These are phyloP conservation scores for Daphoenositta chrysoptera DNA, from an alignment of 2,113 vertebrate genomes.

Conservation along the genomic window DNA sequence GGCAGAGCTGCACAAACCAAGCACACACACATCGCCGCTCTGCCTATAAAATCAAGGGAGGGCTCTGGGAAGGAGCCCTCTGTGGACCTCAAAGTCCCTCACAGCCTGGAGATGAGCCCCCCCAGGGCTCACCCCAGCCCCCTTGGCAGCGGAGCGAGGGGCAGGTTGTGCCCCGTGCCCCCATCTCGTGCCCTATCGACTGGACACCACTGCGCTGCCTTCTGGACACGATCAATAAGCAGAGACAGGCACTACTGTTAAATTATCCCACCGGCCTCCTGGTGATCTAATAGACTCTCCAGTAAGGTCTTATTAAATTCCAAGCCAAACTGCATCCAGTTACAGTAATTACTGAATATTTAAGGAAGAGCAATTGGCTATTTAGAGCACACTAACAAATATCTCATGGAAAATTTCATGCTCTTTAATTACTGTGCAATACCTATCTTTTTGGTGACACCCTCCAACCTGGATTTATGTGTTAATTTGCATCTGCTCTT, in stretches of 20 bases:
- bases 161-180: accelerated
- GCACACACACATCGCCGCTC: background rate
- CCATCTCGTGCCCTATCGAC: background rate
- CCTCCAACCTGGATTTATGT: constrained; percentile 39
- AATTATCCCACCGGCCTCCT: background rate
- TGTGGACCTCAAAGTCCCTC: background rate
- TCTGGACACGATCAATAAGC: background rate
- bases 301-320: constrained; percentile 53
- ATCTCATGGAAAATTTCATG: constrained; percentile 41
- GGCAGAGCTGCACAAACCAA: background rate
- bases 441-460: constrained; percentile 47
- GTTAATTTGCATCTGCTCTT: constrained; percentile 52
- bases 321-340: constrained; percentile 51
- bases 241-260: background rate
- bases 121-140: background rate
- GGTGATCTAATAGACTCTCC: constrained; percentile 27
- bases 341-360: constrained; percentile 64
- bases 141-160: accelerated
- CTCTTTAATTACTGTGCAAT: constrained; percentile 63
- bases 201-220: background rate
- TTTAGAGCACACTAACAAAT: constrained; percentile 56
- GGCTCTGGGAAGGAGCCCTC: background rate
- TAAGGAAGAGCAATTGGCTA: constrained; percentile 48
- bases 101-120: accelerated
- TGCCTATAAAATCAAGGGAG: background rate